Conservation (phyloP, 2,113 vertebrate species). For the Paracanthobrama guichenoti region DNA sequence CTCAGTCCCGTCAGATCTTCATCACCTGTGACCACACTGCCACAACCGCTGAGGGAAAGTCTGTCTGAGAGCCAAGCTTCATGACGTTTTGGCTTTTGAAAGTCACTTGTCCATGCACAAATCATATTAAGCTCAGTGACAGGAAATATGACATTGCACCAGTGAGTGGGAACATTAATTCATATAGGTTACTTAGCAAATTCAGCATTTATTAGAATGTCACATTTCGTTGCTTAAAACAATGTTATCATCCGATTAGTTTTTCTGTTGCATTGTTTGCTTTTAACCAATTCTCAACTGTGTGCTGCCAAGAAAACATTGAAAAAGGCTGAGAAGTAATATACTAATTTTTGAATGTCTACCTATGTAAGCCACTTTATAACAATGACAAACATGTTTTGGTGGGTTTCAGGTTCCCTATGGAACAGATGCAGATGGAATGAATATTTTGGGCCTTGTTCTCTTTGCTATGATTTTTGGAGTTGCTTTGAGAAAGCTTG, state of each 20-base stretch:
- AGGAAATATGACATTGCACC: neutral
- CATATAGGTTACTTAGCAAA: neutral
- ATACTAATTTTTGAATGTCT: neutral
- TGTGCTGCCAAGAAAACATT: neutral
- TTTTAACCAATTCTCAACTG: neutral
- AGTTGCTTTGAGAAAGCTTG: slow-evolving; percentile 92
- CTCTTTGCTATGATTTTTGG: slow-evolving; percentile 93
- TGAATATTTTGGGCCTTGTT: slow-evolving; percentile 97
- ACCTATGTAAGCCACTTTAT: neutral
- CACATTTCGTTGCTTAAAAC: neutral
- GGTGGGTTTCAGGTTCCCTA: slow-evolving; percentile 79
- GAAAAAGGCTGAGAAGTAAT: neutral
- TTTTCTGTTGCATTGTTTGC: neutral
- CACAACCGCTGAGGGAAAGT: neutral
- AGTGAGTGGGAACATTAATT: neutral
- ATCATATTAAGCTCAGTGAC: neutral
- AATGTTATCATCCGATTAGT: neutral
- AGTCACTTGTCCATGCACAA: slow-evolving; percentile 30
- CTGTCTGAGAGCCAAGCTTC: slow-evolving; percentile 7
- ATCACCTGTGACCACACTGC: neutral
- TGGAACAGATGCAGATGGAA: slow-evolving; percentile 86
- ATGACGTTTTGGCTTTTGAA: slow-evolving; percentile 19
- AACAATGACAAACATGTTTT: neutral
- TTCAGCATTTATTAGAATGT: neutral
- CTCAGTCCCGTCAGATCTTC: slow-evolving; percentile 40